Base-by-base conservation (phyloP, 1,140 invertebrate species). In the Sinonovacula constricta region DNA sequence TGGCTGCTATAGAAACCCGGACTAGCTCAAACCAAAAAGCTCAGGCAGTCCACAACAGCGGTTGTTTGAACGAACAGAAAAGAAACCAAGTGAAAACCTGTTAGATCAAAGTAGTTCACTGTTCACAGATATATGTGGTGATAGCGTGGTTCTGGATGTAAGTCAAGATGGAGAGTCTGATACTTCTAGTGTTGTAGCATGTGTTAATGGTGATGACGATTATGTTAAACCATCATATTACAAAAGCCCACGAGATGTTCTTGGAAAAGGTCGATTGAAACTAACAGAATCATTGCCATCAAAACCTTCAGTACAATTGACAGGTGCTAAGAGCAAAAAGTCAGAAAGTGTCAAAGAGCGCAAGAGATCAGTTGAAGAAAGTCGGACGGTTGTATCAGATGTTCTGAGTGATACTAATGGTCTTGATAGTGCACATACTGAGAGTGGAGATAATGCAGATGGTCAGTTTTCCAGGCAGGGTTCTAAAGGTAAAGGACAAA, bases 1-100 rank as follows among this genome's bases (percentile, higher is more conserved):
- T 93, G 81, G 90, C 91, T 51, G 92, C 92, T 36, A 91, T 93
- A 85, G 91, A 92, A 80, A 91, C 91, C 15, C 84, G 92, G 36
- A 89, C 91, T 75, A 80, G 74, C 51, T 71, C 80, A 54, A 67
- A 71, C 49, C 54, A 72, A 66, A n/a, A n/a, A n/a, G n/a, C n/a
- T n/a, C n/a, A n/a, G n/a, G n/a, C n/a, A n/a, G n/a, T n/a, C n/a
- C n/a, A n/a, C n/a, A n/a, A n/a, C n/a, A n/a, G n/a, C n/a, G n/a
- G n/a, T n/a, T n/a, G n/a, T n/a, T n/a, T n/a, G n/a, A n/a, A n/a
- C n/a, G n/a, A n/a, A n/a, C n/a, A n/a, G n/a, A n/a, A n/a, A n/a
- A n/a, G n/a, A n/a, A n/a, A n/a, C n/a, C n/a, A n/a, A n/a, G n/a
- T n/a, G n/a, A n/a, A n/a, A n/a, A n/a, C n/a, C n/a, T n/a, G n/a